Percentiles rank a stretch among this genome's conserved stretches.
Conservation (phyloP, 2,113 vertebrate genomes). For the Syngnathus typhle region DNA sequence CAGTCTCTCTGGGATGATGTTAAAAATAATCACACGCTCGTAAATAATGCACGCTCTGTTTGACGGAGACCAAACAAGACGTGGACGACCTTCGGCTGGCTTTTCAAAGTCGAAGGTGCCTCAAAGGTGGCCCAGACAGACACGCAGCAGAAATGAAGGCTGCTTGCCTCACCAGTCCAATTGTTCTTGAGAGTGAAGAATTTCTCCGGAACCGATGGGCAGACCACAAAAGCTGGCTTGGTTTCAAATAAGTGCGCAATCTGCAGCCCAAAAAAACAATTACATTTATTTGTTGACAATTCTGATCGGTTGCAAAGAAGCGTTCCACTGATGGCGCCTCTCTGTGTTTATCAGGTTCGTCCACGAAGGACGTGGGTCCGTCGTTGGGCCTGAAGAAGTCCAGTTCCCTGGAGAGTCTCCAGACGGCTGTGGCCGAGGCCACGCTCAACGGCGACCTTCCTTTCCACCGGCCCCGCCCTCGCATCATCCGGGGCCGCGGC, state of each 20-base stretch:
- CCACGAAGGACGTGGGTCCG: slow-evolving; percentile 87
- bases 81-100: slow-evolving; percentile 5
- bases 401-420: slow-evolving; percentile 94
- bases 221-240: neutral
- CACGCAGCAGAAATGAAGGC: neutral
- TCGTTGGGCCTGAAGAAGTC: slow-evolving; percentile 95
- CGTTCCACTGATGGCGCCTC: neutral
- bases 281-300: too few species aligned
- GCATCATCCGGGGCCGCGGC: slow-evolving; percentile 89
- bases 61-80: slow-evolving; percentile 37
- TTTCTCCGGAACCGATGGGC: too few species aligned
- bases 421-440: slow-evolving; percentile 92
- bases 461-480: slow-evolving; percentile 88
- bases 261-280: neutral
- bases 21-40: slow-evolving; percentile 7
- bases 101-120: neutral
- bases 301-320: neutral
- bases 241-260: neutral
- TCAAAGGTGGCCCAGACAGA: neutral
- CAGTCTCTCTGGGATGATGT: slow-evolving; percentile 30
- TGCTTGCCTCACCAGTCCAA: neutral
- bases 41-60: slow-evolving; percentile 45
- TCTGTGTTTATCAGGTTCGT: slow-evolving; percentile 77
- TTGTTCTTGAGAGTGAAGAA: neutral
- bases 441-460: slow-evolving; percentile 90